Conservation (phyloP, 2,113 vertebrate genomes). For the Sinocyclocheilus rhinocerous region DNA sequence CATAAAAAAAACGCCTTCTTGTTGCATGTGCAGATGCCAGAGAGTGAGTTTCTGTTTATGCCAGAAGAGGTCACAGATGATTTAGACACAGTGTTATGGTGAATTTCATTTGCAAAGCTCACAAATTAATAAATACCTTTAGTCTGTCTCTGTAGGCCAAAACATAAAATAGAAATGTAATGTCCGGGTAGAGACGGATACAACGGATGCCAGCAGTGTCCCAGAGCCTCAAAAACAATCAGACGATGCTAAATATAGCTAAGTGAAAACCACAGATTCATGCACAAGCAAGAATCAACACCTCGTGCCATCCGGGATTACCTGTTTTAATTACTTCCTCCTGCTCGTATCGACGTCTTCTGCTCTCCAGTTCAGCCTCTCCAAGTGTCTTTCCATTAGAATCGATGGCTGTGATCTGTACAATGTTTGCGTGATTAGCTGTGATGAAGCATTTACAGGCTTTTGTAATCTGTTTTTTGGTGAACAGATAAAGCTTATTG, state of each 20-base stretch:
- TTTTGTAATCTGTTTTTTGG: constrained; percentile 59
- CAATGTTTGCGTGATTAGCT: constrained; percentile 62
- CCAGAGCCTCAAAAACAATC: constrained; percentile 38
- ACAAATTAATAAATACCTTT: constrained; percentile 26
- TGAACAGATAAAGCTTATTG: constrained; percentile 61
- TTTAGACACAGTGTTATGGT: neutral
- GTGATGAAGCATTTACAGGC: constrained; percentile 57
- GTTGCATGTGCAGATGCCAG: neutral
- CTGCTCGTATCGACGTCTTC: constrained; percentile 57
- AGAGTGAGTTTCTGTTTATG: neutral
- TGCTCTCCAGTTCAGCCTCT: constrained; percentile 49
- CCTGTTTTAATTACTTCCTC: constrained; percentile 63
- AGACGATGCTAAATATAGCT: constrained; percentile 50
- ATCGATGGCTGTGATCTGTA: constrained; percentile 62
- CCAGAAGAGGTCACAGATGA: constrained; percentile 11
- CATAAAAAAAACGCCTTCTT: neutral
- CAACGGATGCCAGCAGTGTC: constrained; percentile 31
- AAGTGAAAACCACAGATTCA: constrained; percentile 49
- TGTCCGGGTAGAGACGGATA: constrained; percentile 36
- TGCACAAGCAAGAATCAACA: constrained; percentile 54
- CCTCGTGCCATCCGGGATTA: constrained; percentile 58
- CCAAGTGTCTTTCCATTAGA: constrained; percentile 60
- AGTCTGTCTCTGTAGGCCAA: neutral
- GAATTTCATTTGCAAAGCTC: neutral
- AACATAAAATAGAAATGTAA: constrained; percentile 28